Conservation (phyloP, 2,113 vertebrate species). For the Larimichthys polyactis region DNA sequence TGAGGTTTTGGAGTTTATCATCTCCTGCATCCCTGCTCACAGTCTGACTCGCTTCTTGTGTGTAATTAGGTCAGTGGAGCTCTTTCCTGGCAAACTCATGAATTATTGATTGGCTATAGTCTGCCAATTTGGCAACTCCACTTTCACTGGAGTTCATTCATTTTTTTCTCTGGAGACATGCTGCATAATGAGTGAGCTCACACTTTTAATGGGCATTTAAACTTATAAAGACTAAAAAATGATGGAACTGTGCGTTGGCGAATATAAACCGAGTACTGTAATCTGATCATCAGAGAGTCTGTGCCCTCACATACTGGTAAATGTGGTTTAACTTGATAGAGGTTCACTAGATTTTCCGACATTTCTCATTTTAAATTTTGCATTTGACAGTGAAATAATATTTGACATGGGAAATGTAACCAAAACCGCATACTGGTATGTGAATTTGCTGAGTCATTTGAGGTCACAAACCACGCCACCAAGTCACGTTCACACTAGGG, state of each 20-base stretch:
- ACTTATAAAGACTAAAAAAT: neutral
- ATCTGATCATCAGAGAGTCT: neutral
- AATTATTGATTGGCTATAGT: conserved; percentile 69
- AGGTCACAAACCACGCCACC: neutral
- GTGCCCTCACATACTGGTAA: neutral
- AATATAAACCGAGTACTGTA: neutral
- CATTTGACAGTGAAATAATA: neutral
- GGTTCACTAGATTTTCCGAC: neutral
- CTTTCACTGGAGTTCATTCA: conserved; percentile 40
- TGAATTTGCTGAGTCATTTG: no score
- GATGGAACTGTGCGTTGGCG: neutral
- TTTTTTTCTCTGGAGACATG: conserved; percentile 32
- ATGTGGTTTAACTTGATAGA: no score
- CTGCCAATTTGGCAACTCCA: conserved; percentile 51
- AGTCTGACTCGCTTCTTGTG: conserved; percentile 1
- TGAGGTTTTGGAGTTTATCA: neutral
- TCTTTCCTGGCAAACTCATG: conserved; percentile 59
- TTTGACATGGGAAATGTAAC: neutral
- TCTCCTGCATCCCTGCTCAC: neutral
- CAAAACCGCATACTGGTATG: neutral
- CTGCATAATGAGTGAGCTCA: conserved; percentile 17
- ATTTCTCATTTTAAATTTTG: neutral
- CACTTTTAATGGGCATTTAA: conserved; percentile 4
- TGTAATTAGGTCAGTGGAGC: conserved; percentile 73
- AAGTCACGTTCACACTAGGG: neutral